Conservation (phyloP, 2,888 invertebrate species). For the Leptopilina drosophilae region DNA sequence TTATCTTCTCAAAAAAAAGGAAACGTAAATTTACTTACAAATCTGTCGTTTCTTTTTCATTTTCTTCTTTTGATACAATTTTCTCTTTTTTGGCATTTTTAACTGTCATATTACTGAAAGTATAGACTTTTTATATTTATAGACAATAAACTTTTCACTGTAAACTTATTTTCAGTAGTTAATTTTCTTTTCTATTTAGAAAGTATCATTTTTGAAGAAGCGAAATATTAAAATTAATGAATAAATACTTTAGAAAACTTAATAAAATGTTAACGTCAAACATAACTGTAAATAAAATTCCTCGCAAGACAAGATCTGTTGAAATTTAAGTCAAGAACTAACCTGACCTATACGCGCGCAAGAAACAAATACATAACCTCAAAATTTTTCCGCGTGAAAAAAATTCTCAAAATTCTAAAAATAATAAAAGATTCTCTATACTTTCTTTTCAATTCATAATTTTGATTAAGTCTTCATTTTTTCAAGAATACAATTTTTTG, state of each 20-base stretch:
- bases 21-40: neutral
- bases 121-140: no score
- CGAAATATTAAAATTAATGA: neutral
- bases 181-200: no score
- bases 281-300: conserved; percentile 33
- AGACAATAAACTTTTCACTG: no score
- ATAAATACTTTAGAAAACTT: conserved; percentile 6
- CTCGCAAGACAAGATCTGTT: neutral
- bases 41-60: neutral
- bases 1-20: neutral
- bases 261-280: no score
- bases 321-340: conserved; percentile 39
- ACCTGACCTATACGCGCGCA: conserved; percentile 42
- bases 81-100: neutral
- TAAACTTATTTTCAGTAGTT: no score
- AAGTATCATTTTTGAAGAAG: neutral
- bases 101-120: neutral
- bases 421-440: no score
- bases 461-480: no score
- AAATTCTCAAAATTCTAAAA: no score
- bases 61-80: neutral
- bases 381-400: neutral
- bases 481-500: no score
- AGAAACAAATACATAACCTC: neutral
- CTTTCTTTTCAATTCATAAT: no score